Evolutionary conservation across 2,888 invertebrate genomes (phyloP).

Genomic region (Orchestes rusci): DNA sequence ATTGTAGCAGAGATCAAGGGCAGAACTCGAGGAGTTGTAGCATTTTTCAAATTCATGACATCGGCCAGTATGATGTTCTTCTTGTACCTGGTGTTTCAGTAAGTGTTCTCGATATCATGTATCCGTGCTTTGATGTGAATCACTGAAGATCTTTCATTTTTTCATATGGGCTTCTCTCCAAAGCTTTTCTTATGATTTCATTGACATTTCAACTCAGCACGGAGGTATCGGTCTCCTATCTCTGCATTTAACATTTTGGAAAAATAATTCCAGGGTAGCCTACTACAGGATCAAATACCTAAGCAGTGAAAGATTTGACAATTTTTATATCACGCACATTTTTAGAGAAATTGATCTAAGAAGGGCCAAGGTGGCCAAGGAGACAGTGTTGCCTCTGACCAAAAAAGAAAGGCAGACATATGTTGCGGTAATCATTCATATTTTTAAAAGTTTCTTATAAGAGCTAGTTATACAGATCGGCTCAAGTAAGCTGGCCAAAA

Average conservation of each 20-base stretch:
- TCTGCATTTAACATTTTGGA: no score
- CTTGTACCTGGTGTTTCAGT: slow-evolving; percentile 58
- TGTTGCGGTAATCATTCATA: slow-evolving; percentile 45
- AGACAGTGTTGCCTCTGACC: slow-evolving; percentile 61
- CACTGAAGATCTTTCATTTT: no score
- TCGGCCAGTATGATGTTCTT: slow-evolving; percentile 57
- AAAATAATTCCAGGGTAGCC: slow-evolving; percentile 49
- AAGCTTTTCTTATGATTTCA: no score
- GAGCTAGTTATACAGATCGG: slow-evolving; percentile 12
- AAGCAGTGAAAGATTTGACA: slow-evolving; percentile 62
- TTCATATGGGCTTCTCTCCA: no score
- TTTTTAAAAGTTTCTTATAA: not conserved
- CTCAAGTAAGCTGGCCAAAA: slow-evolving; percentile 52
- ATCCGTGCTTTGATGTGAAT: no score
- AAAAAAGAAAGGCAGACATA: slow-evolving; percentile 57
- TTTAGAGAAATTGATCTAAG: slow-evolving; percentile 57
- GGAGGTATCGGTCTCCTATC: no score
- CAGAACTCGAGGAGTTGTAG: slow-evolving; percentile 51
- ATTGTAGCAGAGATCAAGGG: slow-evolving; percentile 57
- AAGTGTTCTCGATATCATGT: slow-evolving; percentile 17
- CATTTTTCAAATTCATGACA: slow-evolving; percentile 58
- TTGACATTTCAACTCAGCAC: no score
- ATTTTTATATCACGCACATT: slow-evolving; percentile 60
- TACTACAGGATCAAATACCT: slow-evolving; percentile 66
- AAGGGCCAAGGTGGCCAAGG: slow-evolving; percentile 52